A percentile compares a stretch with the other conserved stretches of the same genome.
Evolutionary conservation across 2,888 invertebrate genomes (phyloP).

Genomic region (Drosophila conformis): DNA sequence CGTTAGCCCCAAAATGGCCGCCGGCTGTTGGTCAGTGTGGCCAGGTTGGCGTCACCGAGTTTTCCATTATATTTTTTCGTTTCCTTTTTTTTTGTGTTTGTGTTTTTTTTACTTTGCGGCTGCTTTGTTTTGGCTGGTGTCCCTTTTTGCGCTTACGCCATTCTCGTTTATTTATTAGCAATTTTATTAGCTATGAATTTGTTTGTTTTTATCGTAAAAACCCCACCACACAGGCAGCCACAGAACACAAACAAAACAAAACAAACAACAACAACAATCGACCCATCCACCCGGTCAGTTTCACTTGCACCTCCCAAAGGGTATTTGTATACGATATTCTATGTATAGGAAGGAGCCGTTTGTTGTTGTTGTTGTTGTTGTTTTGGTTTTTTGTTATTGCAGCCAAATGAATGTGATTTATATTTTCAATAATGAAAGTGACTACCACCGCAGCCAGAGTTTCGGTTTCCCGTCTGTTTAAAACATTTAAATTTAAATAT

Average conservation of each 20-base stretch:
- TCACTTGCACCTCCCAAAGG: constrained; percentile 61
- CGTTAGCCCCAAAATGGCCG: constrained; percentile 71
- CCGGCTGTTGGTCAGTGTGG: constrained; percentile 76
- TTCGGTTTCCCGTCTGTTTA: constrained; percentile 56
- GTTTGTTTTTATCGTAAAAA: constrained; percentile 78
- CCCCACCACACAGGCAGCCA: constrained; percentile 52
- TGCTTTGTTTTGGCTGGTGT: constrained; percentile 76
- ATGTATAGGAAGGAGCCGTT: neutral
- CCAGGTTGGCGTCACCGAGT: constrained; percentile 74
- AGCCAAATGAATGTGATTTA: constrained; percentile 78
- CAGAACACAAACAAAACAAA: constrained; percentile 46
- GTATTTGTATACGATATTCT: constrained; percentile 21
- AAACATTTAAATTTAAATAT: constrained; percentile 81
- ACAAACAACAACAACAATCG: constrained; percentile 25
- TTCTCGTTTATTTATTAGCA: constrained; percentile 81
- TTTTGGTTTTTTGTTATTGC: constrained; percentile 42
- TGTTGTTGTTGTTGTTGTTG: constrained; percentile 29
- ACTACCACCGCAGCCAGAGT: constrained; percentile 53
- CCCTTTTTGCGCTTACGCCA: constrained; percentile 81
- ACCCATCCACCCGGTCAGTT: constrained; percentile 13
- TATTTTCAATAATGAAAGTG: constrained; percentile 81
- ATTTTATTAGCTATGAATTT: constrained; percentile 81
- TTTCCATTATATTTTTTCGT: constrained; percentile 56
- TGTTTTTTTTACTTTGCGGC: constrained; percentile 59
- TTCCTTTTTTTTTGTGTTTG: constrained; percentile 17